A percentile compares a stretch with the other conserved stretches of the same genome.
Conservation (phyloP, 2,113 vertebrate genomes). For the Hippolais icterina region DNA sequence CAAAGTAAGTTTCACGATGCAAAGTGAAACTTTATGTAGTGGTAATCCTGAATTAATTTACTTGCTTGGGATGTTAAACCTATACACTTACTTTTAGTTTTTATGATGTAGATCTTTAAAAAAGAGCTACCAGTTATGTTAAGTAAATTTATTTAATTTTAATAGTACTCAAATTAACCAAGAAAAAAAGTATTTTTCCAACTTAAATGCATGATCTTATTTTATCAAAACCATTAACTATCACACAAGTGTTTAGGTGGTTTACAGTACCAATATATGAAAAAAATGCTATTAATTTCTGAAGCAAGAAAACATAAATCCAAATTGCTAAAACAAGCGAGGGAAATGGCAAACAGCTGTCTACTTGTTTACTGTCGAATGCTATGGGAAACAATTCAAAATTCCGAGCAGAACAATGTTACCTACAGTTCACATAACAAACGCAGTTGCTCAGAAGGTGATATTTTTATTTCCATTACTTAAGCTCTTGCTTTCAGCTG, state of each 20-base stretch:
- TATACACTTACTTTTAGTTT: background rate
- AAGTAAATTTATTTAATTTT: background rate
- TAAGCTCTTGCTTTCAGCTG: background rate
- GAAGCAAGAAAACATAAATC: background rate
- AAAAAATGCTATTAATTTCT: background rate
- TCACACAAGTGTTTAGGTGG: background rate
- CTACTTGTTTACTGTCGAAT: background rate
- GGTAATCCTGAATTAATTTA: background rate
- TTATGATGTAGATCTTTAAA: accelerated
- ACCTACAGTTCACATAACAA: background rate
- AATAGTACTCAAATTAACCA: background rate
- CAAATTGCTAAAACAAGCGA: background rate
- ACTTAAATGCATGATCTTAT: background rate
- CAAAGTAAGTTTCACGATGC: background rate
- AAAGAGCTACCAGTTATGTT: background rate
- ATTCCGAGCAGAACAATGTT: background rate
- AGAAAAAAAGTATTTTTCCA: background rate
- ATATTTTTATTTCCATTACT: background rate
- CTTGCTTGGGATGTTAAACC: background rate
- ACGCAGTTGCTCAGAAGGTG: background rate
- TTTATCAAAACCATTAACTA: background rate
- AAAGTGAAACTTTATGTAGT: background rate
- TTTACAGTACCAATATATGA: background rate
- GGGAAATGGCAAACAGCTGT: background rate
- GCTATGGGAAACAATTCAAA: background rate